These are phyloP conservation scores for Aphaenogaster floridana DNA, from an alignment of 1,140 invertebrate species.

Conservation along the genomic window DNA sequence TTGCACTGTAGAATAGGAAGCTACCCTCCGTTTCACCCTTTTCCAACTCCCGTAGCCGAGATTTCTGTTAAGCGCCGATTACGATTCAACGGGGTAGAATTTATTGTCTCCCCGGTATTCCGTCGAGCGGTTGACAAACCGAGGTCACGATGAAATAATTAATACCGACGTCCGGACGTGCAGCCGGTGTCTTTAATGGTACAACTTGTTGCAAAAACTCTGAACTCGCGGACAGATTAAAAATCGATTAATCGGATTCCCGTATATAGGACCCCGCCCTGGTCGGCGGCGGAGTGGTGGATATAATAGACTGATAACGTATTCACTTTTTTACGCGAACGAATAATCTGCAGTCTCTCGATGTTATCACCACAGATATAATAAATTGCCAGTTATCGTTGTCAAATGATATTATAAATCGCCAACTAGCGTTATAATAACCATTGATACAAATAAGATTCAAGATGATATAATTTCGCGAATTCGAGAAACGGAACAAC, in stretches of 20 bases:
- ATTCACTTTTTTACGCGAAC: background rate
- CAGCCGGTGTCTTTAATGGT: slow-evolving; percentile 26
- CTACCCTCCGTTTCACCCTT: slow-evolving; percentile 3
- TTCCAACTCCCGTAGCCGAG: background rate
- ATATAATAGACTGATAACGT: slow-evolving; percentile 18
- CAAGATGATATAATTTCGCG: background rate
- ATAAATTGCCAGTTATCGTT: background rate
- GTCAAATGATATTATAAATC: background rate
- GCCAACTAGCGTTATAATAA: background rate
- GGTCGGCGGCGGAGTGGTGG: background rate
- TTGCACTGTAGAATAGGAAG: slow-evolving; percentile 8
- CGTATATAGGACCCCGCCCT: background rate
- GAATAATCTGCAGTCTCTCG: background rate
- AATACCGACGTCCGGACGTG: slow-evolving; percentile 32
- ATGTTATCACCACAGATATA: background rate
- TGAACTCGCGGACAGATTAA: slow-evolving; percentile 34
- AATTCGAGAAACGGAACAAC: background rate
- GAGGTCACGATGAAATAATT: slow-evolving; percentile 41
- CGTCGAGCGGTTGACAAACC: slow-evolving; percentile 22
- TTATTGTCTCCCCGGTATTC: slow-evolving; percentile 24
- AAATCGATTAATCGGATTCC: slow-evolving; percentile 37
- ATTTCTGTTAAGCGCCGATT: slow-evolving; percentile 53
- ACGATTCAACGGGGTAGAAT: slow-evolving; percentile 52
- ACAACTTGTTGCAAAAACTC: slow-evolving; percentile 54
- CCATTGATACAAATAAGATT: background rate